Conservation (phyloP, 2,888 invertebrate genomes). For the Nemurella pictetii region DNA sequence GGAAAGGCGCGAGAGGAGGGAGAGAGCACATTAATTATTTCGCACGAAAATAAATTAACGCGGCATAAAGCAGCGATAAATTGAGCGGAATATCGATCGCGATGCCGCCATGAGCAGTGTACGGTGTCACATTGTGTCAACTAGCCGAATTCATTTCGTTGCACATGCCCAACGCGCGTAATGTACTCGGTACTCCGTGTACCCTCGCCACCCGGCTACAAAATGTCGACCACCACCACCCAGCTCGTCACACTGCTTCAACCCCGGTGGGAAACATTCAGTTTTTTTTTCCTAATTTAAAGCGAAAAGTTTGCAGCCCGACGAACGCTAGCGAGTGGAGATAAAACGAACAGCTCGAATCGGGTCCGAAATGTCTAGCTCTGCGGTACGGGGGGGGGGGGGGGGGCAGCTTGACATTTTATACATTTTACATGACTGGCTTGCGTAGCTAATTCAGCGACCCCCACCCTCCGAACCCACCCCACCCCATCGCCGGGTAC, state of each 20-base stretch:
- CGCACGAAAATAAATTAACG: background rate
- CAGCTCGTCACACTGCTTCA: background rate
- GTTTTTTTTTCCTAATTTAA: background rate
- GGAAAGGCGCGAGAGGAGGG: background rate
- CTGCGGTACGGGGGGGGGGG: too few species aligned
- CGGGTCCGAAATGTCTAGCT: background rate
- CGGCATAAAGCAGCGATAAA: background rate
- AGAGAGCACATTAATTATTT: background rate
- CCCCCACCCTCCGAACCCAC: background rate
- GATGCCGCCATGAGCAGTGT: background rate
- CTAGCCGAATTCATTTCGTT: background rate
- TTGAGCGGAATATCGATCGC: background rate
- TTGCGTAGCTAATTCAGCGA: too few species aligned
- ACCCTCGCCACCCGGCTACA: too few species aligned
- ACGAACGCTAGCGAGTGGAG: background rate
- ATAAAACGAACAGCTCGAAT: background rate
- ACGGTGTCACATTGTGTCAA: background rate
- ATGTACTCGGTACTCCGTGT: too few species aligned
- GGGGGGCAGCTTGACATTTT: background rate
- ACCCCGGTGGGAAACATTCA: background rate
- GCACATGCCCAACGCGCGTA: too few species aligned
- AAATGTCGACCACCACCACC: background rate
- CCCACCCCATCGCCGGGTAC: background rate
- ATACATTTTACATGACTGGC: background rate
- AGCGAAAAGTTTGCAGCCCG: background rate